phyloP scores from a whole-genome alignment of 37 sponge, comb jelly and placozoan genomes.

The Halisarca cf. caerulea region DNA sequence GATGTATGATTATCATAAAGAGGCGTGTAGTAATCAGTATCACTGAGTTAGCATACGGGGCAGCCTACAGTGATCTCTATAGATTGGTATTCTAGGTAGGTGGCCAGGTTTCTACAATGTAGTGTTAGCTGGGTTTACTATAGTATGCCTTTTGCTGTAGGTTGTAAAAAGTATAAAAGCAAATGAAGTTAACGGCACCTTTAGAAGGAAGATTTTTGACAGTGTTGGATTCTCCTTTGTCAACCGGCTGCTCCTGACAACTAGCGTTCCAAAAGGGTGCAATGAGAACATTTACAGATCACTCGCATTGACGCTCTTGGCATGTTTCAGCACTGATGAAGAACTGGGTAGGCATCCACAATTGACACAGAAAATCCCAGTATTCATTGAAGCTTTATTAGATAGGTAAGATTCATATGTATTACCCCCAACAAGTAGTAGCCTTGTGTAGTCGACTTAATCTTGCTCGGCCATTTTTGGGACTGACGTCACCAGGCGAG shows the following conservation, averaged over 20 bases:
- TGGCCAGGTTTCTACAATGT: no score
- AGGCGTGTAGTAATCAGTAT: no score
- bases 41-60: no score
- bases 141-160: constrained; percentile 22
- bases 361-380: constrained; percentile 63
- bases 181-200: constrained; percentile 30
- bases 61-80: no score
- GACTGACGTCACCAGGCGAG: no score
- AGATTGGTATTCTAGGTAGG: no score
- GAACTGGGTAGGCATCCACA: constrained; percentile 75
- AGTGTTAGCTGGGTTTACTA: no score
- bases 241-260: constrained; percentile 67
- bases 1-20: no score
- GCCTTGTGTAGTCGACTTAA: no score
- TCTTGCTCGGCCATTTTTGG: no score
- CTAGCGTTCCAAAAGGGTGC: constrained; percentile 40
- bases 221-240: constrained; percentile 76
- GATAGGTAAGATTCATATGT: constrained; percentile 45
- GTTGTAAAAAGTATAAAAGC: constrained; percentile 57
- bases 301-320: constrained; percentile 72
- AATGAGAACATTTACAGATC: constrained; percentile 39
- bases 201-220: constrained; percentile 67
- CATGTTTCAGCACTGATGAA: constrained; percentile 81
- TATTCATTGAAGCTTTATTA: constrained; percentile 48
- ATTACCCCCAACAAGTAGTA: no score